Evolutionary conservation across 2,797 vertebrate species (phyloP), one percentile per base, ranked within the genome.

Genomic region (Microctenopoma steveboyesi): DNA sequence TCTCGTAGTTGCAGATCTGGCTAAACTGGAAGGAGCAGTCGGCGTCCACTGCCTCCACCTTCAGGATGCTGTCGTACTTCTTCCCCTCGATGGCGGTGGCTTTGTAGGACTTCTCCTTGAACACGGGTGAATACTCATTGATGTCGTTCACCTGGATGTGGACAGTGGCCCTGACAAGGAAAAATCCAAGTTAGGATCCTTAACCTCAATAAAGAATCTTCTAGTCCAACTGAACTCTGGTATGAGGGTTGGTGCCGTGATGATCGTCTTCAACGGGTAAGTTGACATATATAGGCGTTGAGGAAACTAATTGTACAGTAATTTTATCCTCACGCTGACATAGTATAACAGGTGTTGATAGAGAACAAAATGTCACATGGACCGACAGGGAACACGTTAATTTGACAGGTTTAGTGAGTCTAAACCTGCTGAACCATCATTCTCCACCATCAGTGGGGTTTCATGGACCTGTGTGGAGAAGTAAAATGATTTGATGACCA

Each of bases 1-100:
- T 97, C 83, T 99, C 97, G 0, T 99, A 99, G 92, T 85, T 98
- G 95, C 98, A 99, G 72, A 99, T 98, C 90, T 99, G 97, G 93
- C 98, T 99, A 91, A 97, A 99, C 93, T 99, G 98, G 16, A 98
- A 98, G 0, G 98, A 99, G 76, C 98, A 99, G 90, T 99, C 98
- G 0, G 97, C 97, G 5, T 99, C 98, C 84, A 97, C 94, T 0
- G 98, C 98, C 69, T 99, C 97, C 89, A 99, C 97, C 69, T 92
- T 92, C 83, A 99, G 80, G 85, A 99, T 94, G 91, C 87, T 98
- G 93, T 96, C 95, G 0, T 94, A 94, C 50, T 93, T 95, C 90
- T 93, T 95, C 7, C 97, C 98, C 88, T 99, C 98, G 0, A 95
- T 90, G 1, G 94, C 94, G 0, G 96, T 91, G 14, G 96, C 96